phyloP scores from a whole-genome alignment of 2,888 invertebrate genomes.

The Cosmorhoe ocellata region DNA sequence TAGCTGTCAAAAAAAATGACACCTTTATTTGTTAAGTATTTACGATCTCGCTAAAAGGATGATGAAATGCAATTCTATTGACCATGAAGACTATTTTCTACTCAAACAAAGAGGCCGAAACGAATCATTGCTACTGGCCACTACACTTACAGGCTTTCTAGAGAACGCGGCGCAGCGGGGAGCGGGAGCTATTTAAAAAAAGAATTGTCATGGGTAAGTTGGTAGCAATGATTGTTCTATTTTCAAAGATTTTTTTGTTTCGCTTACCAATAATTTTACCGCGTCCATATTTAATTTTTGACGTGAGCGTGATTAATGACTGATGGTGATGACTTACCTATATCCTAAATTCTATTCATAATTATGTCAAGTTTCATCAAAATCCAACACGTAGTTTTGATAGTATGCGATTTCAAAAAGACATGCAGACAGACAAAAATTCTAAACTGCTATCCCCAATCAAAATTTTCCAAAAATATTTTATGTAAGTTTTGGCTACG shows the following conservation, averaged over 20 bases:
- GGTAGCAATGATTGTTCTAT: constrained; percentile 18
- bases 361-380: no score
- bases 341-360: no score
- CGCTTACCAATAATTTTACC: background rate
- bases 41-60: constrained; percentile 8
- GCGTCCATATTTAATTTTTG: no score
- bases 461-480: no score
- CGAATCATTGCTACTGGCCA: constrained; percentile 29
- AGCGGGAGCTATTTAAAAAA: constrained; percentile 4
- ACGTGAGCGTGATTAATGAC: no score
- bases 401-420: no score
- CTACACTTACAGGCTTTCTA: constrained; percentile 9
- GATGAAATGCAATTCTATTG: constrained; percentile 17
- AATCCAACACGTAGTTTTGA: no score
- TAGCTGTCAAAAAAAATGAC: constrained; percentile 10
- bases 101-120: constrained; percentile 17
- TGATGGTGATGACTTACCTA: no score
- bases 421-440: no score
- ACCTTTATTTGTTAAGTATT: constrained; percentile 12
- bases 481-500: no score
- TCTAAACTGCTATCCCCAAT: no score
- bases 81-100: constrained; percentile 11
- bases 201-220: constrained; percentile 18
- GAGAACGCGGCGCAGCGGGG: constrained; percentile 17
- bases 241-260: background rate